A percentile compares a stretch with the other conserved stretches of the same genome.
phyloP scores from a whole-genome alignment of 2,888 invertebrate genomes.

The Drosophila nr. perissopoda region DNA sequence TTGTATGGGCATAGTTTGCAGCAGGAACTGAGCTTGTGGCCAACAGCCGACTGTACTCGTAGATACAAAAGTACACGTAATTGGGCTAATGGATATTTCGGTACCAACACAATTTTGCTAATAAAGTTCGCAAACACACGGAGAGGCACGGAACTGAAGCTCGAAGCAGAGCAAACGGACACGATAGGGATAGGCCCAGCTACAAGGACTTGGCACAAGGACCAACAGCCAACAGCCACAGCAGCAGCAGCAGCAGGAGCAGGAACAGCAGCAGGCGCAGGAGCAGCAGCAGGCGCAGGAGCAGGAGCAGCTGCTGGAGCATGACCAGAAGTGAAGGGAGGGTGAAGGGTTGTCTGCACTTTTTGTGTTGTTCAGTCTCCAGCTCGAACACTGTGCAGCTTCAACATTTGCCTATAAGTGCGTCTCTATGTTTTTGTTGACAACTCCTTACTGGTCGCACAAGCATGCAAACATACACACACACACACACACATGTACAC shows the following conservation, averaged over 20 bases:
- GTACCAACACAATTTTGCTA: conserved; percentile 81
- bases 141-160: conserved; percentile 16
- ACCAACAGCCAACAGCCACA: conserved; percentile 13
- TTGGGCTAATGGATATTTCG: conserved; percentile 80
- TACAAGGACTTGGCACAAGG: conserved; percentile 29
- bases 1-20: neutral
- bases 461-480: conserved; percentile 30
- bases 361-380: conserved; percentile 55
- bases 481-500: conserved; percentile 18
- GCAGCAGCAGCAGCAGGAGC: conserved; percentile 22
- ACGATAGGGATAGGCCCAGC: conserved; percentile 11
- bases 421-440: conserved; percentile 78
- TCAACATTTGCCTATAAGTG: conserved; percentile 66
- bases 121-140: conserved; percentile 77
- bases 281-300: conserved; percentile 27
- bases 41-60: conserved; percentile 19
- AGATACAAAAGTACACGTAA: conserved; percentile 78
- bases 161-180: conserved; percentile 32
- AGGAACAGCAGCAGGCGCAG: conserved; percentile 41
- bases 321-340: too few relatives aligned
- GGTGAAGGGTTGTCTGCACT: conserved; percentile 55
- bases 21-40: conserved; percentile 13
- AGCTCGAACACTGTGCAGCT: conserved; percentile 29
- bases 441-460: conserved; percentile 69
- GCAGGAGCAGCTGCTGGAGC: neutral